phyloP scores from a whole-genome alignment of 2,797 vertebrate species.

The Denticeps clupeoides region DNA sequence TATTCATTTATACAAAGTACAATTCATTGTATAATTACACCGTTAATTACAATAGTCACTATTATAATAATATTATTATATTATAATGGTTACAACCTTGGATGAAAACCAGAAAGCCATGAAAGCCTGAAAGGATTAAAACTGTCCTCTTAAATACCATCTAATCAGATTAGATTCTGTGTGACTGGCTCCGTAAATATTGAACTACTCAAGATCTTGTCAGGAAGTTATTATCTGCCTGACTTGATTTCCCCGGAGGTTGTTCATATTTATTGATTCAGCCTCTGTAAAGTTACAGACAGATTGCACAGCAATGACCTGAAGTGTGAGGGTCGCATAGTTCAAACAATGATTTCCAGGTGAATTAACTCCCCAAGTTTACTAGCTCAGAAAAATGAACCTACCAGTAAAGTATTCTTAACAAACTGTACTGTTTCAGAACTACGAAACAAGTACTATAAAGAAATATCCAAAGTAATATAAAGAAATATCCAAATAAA shows the following conservation, averaged over 20 bases:
- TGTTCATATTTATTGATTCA: slow-evolving; percentile 34
- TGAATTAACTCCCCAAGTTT: slow-evolving; percentile 4
- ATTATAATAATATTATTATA: too few species aligned
- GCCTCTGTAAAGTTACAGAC: slow-evolving; percentile 21
- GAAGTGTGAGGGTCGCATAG: slow-evolving; percentile 15
- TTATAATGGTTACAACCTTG: too few species aligned
- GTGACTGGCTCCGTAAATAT: slow-evolving; percentile 28
- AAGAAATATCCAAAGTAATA: too few species aligned
- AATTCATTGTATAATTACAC: too few species aligned
- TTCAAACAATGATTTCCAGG: slow-evolving; percentile 10
- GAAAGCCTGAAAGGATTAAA: slow-evolving; percentile 8
- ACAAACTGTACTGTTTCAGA: too few species aligned
- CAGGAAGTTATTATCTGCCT: slow-evolving; percentile 30
- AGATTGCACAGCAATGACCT: slow-evolving; percentile 31
- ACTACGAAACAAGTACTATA: too few species aligned
- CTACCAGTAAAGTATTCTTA: too few species aligned
- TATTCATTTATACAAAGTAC: too few species aligned
- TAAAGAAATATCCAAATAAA: too few species aligned
- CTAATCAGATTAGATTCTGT: slow-evolving; percentile 26
- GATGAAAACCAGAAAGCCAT: not conserved
- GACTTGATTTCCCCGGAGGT: slow-evolving; percentile 28
- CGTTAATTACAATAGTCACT: too few species aligned
- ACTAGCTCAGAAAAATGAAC: too few species aligned
- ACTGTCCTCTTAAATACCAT: slow-evolving; percentile 23
- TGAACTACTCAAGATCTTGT: slow-evolving; percentile 32